phyloP scores from a whole-genome alignment of 53 echinoderm and acorn worm genomes.

The Henricia sp. region DNA sequence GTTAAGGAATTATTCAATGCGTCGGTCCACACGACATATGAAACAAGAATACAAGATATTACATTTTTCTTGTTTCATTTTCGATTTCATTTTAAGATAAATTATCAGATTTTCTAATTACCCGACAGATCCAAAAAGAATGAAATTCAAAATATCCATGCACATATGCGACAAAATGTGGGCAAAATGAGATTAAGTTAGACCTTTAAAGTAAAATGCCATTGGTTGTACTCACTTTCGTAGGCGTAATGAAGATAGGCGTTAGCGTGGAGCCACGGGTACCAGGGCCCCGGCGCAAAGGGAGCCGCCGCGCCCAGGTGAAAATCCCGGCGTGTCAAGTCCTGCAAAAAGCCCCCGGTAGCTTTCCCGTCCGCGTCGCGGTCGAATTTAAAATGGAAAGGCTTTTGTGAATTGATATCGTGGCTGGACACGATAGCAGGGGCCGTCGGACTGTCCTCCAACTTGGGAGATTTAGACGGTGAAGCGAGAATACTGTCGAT shows the following conservation, averaged over 20 bases:
- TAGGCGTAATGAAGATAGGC: constrained; percentile 71
- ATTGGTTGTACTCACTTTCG: constrained; percentile 72
- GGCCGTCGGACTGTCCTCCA: constrained; percentile 11
- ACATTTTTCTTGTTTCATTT: too few species aligned
- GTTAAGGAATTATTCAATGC: too few species aligned
- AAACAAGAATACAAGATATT: too few species aligned
- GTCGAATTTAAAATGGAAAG: not conserved
- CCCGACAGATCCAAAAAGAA: too few species aligned
- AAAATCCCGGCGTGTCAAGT: constrained; percentile 23
- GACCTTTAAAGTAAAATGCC: too few species aligned
- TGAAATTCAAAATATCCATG: too few species aligned
- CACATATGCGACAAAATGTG: too few species aligned
- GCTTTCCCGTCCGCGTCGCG: constrained; percentile 15
- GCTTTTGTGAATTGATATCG: not conserved
- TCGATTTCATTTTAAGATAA: too few species aligned
- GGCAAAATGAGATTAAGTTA: too few species aligned
- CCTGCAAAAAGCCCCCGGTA: constrained; percentile 25
- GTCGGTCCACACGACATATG: too few species aligned
- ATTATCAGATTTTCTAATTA: too few species aligned
- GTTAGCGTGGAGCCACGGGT: constrained; percentile 74
- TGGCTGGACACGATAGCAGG: constrained; percentile 28
- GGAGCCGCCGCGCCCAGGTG: constrained; percentile 55
- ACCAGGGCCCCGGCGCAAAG: constrained; percentile 61
- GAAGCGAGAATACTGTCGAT: constrained; percentile 66
- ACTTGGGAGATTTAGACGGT: constrained; percentile 2